These are phyloP conservation scores for Malurus alboscapulatus DNA, from an alignment of 2,113 vertebrate species.

Conservation along the genomic window DNA sequence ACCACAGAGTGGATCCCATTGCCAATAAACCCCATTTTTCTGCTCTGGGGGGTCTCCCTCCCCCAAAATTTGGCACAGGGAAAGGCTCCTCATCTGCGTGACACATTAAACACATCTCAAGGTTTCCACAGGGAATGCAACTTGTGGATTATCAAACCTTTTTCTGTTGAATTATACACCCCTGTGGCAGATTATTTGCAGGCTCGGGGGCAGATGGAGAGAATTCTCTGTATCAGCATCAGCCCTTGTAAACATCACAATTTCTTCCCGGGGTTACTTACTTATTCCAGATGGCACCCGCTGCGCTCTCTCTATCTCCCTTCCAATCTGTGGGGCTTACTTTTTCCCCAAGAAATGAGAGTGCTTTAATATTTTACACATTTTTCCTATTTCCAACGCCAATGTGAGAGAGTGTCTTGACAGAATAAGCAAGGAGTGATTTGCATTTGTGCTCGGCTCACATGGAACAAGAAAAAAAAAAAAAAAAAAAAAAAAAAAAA, in stretches of 20 bases:
- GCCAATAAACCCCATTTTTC: background rate
- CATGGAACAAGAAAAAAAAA: background rate
- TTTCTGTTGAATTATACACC: slow-evolving; percentile 4
- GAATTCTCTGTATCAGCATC: slow-evolving; percentile 22
- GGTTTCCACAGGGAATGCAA: background rate
- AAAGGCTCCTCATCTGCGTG: background rate
- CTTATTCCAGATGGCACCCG: slow-evolving; percentile 33
- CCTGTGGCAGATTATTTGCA: slow-evolving; percentile 41
- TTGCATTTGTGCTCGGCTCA: background rate
- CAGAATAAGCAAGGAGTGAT: slow-evolving; percentile 3
- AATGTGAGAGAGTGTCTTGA: background rate
- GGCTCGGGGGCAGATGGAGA: slow-evolving; percentile 38
- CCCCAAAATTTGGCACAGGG: background rate
- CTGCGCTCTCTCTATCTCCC: background rate
- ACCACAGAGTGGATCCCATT: background rate
- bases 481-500: background rate
- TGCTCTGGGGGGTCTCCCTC: background rate
- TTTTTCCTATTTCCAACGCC: slow-evolving; percentile 22
- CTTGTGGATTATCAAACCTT: background rate
- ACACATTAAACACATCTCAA: background rate
- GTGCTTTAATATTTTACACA: slow-evolving; percentile 5
- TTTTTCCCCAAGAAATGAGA: background rate
- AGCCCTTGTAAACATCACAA: slow-evolving; percentile 35
- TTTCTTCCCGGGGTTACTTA: slow-evolving; percentile 41
- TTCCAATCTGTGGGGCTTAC: slow-evolving; percentile 5